These are phyloP conservation scores for Chelmon rostratus DNA, from an alignment of 2,797 vertebrate genomes.

Conservation along the genomic window DNA sequence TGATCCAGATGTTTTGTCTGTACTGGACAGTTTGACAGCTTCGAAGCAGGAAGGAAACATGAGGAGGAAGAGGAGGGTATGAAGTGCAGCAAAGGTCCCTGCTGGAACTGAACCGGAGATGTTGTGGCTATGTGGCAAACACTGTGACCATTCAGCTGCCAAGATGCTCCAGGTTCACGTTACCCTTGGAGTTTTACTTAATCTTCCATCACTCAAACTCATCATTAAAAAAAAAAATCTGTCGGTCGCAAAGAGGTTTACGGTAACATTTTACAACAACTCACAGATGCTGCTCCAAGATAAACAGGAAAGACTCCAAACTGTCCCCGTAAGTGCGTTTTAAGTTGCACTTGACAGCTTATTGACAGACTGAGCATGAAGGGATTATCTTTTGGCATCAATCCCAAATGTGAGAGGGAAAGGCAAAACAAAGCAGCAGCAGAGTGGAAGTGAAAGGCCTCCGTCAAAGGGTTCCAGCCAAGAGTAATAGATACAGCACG, in stretches of 20 bases:
- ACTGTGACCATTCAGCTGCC: no score
- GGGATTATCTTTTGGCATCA: slow-evolving; percentile 54
- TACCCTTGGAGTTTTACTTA: neutral
- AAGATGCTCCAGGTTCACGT: neutral
- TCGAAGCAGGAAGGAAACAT: no score
- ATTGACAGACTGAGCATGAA: slow-evolving; percentile 50
- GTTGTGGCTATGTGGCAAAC: no score
- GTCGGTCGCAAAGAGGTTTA: neutral
- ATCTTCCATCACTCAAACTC: no score
- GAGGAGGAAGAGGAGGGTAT: no score
- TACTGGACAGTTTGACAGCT: no score
- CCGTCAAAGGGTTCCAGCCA: neutral
- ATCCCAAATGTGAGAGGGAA: slow-evolving; percentile 29
- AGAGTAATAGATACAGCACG: slow-evolving; percentile 31
- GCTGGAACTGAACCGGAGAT: no score
- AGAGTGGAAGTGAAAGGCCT: neutral
- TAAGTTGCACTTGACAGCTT: slow-evolving; percentile 38
- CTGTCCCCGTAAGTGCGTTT: slow-evolving; percentile 27
- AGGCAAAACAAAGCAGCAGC: slow-evolving; percentile 32
- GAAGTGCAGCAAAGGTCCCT: no score
- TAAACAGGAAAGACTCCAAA: slow-evolving; percentile 40
- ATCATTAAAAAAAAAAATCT: no score
- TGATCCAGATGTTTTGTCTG: neutral
- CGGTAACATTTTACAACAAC: neutral
- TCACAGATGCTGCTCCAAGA: slow-evolving; percentile 30